These are phyloP conservation scores for Octonoba sinensis DNA, from an alignment of 2,888 invertebrate genomes.

Conservation along the genomic window DNA sequence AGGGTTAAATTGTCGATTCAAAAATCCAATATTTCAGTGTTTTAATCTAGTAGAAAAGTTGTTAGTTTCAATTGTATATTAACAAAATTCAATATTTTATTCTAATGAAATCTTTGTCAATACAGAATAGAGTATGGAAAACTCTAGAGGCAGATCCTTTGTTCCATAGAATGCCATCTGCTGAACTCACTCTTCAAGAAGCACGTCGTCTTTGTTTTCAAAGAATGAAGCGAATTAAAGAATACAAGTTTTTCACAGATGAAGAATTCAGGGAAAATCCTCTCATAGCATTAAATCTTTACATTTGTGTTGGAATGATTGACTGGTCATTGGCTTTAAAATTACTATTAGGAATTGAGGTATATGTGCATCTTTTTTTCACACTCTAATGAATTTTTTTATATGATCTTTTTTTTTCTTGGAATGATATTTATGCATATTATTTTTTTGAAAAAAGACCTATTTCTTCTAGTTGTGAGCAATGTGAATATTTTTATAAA, in stretches of 20 bases:
- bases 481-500: no score
- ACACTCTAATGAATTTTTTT: not conserved
- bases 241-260: conserved; percentile 77
- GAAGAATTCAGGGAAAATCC: conserved; percentile 73
- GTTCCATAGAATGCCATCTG: conserved; percentile 77
- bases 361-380: not conserved
- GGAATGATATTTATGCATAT: no score
- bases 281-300: conserved; percentile 69
- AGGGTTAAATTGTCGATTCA: no score
- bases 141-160: conserved; percentile 84
- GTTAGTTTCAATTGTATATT: no score
- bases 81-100: no score
- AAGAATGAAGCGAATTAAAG: conserved; percentile 76
- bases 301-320: conserved; percentile 70
- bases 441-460: no score
- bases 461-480: no score
- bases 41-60: no score
- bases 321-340: conserved; percentile 72
- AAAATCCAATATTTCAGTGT: no score
- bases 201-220: conserved; percentile 73
- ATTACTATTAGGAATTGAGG: conserved; percentile 67
- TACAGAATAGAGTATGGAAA: conserved; percentile 81
- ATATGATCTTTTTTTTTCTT: no score
- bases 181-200: conserved; percentile 79
- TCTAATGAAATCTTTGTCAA: no score